Evolutionary conservation across 2,113 vertebrate genomes (phyloP).

Genomic region (Ivindomyrus marchei): DNA sequence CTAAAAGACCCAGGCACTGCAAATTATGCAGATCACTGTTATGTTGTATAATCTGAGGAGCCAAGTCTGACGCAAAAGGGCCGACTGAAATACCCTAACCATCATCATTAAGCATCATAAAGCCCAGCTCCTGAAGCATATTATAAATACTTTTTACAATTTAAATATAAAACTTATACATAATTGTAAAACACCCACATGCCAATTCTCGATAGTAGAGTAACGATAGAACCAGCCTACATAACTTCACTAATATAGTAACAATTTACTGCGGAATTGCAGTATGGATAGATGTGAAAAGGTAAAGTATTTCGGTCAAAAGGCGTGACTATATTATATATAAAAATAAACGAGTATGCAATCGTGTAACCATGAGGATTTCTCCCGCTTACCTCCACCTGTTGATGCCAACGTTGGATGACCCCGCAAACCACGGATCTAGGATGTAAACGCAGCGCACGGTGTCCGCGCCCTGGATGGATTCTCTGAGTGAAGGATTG

Average conservation of each 20-base stretch:
- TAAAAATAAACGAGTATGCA: background rate
- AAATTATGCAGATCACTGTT: background rate
- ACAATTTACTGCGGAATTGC: background rate
- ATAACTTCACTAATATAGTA: background rate
- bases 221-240: background rate
- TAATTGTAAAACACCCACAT: background rate
- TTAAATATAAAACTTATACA: background rate
- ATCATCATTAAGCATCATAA: background rate
- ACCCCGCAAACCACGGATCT: conserved; percentile 97
- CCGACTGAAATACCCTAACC: background rate
- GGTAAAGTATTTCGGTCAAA: background rate
- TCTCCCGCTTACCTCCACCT: conserved; percentile 83
- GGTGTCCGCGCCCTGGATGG: conserved; percentile 79
- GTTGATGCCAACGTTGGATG: conserved; percentile 97
- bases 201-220: background rate
- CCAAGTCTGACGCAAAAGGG: background rate
- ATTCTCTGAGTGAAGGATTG: conserved; percentile 86
- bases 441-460: conserved; percentile 95
- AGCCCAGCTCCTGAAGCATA: background rate
- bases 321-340: background rate
- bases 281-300: background rate
- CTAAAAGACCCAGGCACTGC: background rate
- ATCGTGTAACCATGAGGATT: background rate
- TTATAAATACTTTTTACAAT: background rate
- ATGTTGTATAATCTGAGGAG: background rate